Percentiles rank a stretch among this genome's conserved stretches.
phyloP scores from a whole-genome alignment of 2,797 vertebrate genomes.

The Periparus ater region DNA sequence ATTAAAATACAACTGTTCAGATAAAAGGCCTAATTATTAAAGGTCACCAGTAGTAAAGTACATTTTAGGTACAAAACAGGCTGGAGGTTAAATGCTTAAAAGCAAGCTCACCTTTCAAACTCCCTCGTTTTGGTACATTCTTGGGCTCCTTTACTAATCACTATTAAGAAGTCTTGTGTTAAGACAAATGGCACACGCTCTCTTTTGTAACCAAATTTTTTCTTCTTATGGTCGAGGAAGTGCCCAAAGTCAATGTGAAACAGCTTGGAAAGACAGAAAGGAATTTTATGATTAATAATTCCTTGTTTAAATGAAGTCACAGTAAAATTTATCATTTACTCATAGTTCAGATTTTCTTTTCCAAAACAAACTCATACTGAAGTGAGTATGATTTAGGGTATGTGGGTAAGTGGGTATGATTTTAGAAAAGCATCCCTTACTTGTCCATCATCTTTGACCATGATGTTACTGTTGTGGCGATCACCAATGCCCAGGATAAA shows the following conservation, averaged over 20 bases:
- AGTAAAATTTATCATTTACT: neutral
- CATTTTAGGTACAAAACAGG: neutral
- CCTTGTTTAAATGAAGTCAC: neutral
- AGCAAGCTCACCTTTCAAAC: constrained; percentile 80
- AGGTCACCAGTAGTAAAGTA: neutral
- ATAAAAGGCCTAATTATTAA: neutral
- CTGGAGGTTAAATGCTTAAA: neutral
- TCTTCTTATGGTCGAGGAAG: constrained; percentile 86
- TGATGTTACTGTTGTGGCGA: constrained; percentile 86
- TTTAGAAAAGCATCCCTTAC: constrained; percentile 66
- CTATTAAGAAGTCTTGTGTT: constrained; percentile 85
- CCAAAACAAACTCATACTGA: neutral
- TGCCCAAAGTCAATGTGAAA: constrained; percentile 87
- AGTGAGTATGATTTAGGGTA: neutral
- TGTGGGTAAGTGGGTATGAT: neutral
- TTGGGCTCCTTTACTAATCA: constrained; percentile 86
- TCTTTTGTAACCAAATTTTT: constrained; percentile 86
- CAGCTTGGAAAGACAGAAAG: constrained; percentile 73
- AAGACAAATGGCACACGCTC: constrained; percentile 85
- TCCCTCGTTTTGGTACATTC: constrained; percentile 86
- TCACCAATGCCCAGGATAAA: constrained; percentile 86
- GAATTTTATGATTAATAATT: constrained; percentile 6
- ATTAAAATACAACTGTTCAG: neutral
- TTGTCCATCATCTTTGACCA: constrained; percentile 86
- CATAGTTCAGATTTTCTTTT: accelerated